Evolutionary conservation across 2,797 vertebrate genomes (phyloP).

Genomic region (Enteromius fasciolatus): DNA sequence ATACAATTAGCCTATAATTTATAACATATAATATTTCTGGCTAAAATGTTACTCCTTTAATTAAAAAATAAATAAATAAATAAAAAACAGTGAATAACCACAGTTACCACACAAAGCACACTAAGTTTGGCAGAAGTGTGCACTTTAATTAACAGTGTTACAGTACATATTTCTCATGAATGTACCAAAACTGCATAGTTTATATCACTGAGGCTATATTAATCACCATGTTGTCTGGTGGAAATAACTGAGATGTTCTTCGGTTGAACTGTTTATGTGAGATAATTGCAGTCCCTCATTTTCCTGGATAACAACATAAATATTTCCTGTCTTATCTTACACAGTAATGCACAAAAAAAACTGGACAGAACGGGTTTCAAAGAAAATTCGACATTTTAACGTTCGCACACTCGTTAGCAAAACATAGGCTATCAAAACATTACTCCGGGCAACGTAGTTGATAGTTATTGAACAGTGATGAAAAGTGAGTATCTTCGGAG

Average conservation of each 20-base stretch:
- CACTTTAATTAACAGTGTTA: background rate
- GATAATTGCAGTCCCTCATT: constrained; percentile 64
- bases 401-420: background rate
- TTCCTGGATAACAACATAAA: constrained; percentile 67
- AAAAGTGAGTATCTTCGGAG: constrained; percentile 49
- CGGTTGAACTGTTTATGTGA: constrained; percentile 63
- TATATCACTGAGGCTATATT: background rate
- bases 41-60: background rate
- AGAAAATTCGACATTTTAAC: constrained; percentile 38
- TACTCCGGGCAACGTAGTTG: background rate
- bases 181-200: background rate
- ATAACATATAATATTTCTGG: background rate
- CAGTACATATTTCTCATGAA: background rate
- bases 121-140: background rate
- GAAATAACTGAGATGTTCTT: constrained; percentile 20
- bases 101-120: background rate
- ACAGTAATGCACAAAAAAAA: constrained; percentile 67
- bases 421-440: constrained; percentile 15
- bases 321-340: constrained; percentile 69
- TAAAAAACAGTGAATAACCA: background rate
- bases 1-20: background rate
- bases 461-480: constrained; percentile 32
- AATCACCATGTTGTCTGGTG: background rate
- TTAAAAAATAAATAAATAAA: too few relatives aligned
- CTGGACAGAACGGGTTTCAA: constrained; percentile 46